Conservation (phyloP, 2,888 invertebrate genomes). For the Muschampia plurimacula region DNA sequence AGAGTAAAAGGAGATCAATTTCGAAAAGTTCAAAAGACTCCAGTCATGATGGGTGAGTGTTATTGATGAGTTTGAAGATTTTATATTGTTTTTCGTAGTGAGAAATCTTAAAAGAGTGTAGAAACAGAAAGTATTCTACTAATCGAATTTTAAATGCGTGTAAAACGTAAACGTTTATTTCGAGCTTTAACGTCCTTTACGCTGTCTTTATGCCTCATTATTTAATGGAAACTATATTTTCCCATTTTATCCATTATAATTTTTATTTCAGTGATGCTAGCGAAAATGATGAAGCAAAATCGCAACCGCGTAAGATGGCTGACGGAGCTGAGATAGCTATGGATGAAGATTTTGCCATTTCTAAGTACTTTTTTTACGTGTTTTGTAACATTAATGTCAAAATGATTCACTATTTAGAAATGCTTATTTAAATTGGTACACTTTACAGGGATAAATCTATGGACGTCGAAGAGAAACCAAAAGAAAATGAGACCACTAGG, state of each 20-base stretch:
- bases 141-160: no score
- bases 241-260: neutral
- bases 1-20: constrained; percentile 63
- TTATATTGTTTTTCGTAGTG: neutral
- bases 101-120: no score
- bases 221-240: no score
- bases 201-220: no score
- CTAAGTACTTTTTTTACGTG: constrained; percentile 48
- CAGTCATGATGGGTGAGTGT: constrained; percentile 64
- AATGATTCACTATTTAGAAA: neutral
- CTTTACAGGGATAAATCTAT: constrained; percentile 46
- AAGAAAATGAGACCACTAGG: constrained; percentile 52
- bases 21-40: constrained; percentile 72
- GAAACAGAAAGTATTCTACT: no score
- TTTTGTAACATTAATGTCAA: neutral
- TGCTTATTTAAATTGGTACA: neutral
- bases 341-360: constrained; percentile 51
- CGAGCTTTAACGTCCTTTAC: no score
- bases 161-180: no score
- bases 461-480: constrained; percentile 51
- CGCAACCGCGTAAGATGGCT: constrained; percentile 57
- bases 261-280: constrained; percentile 61
- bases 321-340: constrained; percentile 60
- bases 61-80: neutral
- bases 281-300: constrained; percentile 61